A percentile compares a stretch with the other conserved stretches of the same genome.
phyloP scores from a whole-genome alignment of 2,888 invertebrate species.

The Eueremaeus valkanovi region DNA sequence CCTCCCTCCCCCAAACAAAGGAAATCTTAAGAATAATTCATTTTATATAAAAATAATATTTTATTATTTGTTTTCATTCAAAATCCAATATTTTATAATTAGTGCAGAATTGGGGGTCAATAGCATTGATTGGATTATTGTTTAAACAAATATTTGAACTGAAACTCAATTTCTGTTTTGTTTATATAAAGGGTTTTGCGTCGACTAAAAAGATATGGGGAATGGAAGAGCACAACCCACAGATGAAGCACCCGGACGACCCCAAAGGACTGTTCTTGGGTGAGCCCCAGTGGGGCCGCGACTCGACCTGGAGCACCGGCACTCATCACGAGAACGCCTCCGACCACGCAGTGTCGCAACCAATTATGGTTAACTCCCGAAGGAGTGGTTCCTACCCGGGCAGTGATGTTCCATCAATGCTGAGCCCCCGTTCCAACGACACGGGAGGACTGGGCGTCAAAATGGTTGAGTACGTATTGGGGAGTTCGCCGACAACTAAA shows the following conservation, averaged over 20 bases:
- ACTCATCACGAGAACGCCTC: constrained; percentile 46
- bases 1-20: no score
- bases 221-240: constrained; percentile 57
- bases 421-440: constrained; percentile 74
- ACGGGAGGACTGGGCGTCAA: constrained; percentile 88
- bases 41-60: no score
- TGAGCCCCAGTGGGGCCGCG: constrained; percentile 73
- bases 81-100: no score
- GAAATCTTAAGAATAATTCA: no score
- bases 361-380: constrained; percentile 63
- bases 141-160: background rate
- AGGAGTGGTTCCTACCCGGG: constrained; percentile 51
- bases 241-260: constrained; percentile 45
- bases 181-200: constrained; percentile 55
- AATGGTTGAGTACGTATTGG: constrained; percentile 97
- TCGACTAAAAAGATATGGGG: constrained; percentile 90
- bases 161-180: background rate
- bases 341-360: constrained; percentile 66
- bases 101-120: no score
- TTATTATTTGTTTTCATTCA: no score
- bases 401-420: constrained; percentile 54
- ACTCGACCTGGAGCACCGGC: constrained; percentile 81
- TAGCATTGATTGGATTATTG: no score
- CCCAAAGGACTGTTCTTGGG: constrained; percentile 66
- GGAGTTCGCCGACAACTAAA: constrained; percentile 73